Evolutionary conservation across 1,140 invertebrate genomes (phyloP).

Genomic region (Cataglyphis hispanica): DNA sequence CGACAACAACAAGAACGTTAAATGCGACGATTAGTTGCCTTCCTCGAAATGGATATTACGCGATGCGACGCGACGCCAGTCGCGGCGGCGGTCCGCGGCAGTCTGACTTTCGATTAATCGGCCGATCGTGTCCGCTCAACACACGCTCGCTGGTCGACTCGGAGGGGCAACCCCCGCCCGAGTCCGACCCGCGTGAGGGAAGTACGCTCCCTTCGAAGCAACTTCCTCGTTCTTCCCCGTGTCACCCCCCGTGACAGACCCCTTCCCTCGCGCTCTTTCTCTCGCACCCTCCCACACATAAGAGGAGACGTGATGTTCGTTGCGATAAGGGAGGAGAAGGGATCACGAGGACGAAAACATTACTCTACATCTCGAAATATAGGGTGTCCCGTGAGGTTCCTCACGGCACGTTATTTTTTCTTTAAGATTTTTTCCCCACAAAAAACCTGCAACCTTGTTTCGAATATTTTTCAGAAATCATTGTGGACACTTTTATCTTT

Average conservation of each 20-base stretch:
- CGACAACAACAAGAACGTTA: background rate
- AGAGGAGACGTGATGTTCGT: no score
- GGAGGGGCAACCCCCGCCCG: conserved; percentile 44
- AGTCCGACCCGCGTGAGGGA: conserved; percentile 8
- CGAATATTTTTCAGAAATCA: no score
- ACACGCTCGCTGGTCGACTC: conserved; percentile 48
- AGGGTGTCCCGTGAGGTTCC: background rate
- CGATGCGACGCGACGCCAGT: background rate
- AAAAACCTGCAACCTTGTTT: background rate
- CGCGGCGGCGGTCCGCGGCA: conserved; percentile 53
- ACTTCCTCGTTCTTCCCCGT: no score
- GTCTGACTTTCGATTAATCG: conserved; percentile 71
- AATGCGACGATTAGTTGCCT: background rate
- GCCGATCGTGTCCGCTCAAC: conserved; percentile 61
- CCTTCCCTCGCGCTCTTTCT: background rate
- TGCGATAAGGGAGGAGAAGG: background rate
- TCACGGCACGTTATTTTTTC: background rate
- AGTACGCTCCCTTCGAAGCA: background rate
- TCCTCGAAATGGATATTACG: background rate
- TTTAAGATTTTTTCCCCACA: background rate
- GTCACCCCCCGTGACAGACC: no score
- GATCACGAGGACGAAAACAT: background rate
- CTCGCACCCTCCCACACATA: no score
- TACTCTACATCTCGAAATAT: background rate
- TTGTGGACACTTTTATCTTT: background rate